A percentile compares a stretch with the other conserved stretches of the same genome.
These are phyloP conservation scores for Scomberomorus guttatus DNA, from an alignment of 2,797 vertebrate genomes.

Conservation along the genomic window DNA sequence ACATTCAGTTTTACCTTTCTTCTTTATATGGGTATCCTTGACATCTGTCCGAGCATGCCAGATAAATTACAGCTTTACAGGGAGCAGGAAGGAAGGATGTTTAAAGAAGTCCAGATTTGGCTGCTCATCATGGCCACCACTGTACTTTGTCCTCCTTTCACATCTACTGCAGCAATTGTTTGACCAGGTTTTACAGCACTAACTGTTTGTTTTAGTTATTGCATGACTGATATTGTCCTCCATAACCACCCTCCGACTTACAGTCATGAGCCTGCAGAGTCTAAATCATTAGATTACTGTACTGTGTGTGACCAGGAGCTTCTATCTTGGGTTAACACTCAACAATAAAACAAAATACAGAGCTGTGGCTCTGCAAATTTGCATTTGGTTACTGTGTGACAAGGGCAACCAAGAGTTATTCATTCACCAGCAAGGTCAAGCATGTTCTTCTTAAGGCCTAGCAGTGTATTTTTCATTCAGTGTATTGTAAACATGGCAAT, in stretches of 20 bases:
- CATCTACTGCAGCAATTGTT: conserved; percentile 48
- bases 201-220: conserved; percentile 69
- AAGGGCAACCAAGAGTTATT: conserved; percentile 52
- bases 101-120: conserved; percentile 60
- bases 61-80: conserved; percentile 45
- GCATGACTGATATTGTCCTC: conserved; percentile 57
- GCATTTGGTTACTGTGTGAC: conserved; percentile 67
- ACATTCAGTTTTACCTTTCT: conserved; percentile 3
- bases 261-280: conserved; percentile 45
- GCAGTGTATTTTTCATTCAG: conserved; percentile 10
- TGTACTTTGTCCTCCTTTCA: conserved; percentile 54
- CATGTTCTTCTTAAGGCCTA: conserved; percentile 14
- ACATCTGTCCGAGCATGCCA: conserved; percentile 28
- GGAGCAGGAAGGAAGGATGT: conserved; percentile 48
- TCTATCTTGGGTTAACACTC: conserved; percentile 58
- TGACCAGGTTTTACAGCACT: conserved; percentile 60
- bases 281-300: conserved; percentile 59
- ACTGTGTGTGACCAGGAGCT: conserved; percentile 28
- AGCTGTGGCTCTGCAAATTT: conserved; percentile 42
- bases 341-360: conserved; percentile 30
- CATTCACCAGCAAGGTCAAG: conserved; percentile 67
- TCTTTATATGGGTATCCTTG: conserved; percentile 36
- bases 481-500: conserved; percentile 12
- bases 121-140: conserved; percentile 31
- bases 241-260: conserved; percentile 49